Evolutionary conservation across 2,888 invertebrate species (phyloP).

Genomic region (Plebejus anna): DNA sequence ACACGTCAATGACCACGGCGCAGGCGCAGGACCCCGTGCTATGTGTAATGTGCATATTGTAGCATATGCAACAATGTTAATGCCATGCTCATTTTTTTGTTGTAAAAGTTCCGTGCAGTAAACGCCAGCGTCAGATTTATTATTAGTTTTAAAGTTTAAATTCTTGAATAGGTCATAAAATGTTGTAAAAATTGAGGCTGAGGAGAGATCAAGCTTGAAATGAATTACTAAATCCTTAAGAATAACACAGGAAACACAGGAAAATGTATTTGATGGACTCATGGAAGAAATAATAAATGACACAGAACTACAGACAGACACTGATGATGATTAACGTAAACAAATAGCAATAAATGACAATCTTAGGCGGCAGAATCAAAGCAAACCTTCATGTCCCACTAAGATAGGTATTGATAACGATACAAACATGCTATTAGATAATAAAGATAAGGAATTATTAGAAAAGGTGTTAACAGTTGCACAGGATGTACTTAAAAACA

Average conservation of each 20-base stretch:
- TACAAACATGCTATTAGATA: conserved; percentile 7
- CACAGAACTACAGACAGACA: not conserved
- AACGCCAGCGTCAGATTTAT: not conserved
- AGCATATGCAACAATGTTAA: conserved; percentile 2
- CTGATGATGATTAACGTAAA: conserved; percentile 8
- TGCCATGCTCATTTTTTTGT: not conserved
- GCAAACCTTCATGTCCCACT: conserved; percentile 13
- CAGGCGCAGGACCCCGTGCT: not conserved
- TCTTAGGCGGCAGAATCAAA: conserved; percentile 17
- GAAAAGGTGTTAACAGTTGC: conserved; percentile 10
- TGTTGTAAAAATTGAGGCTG: too few relatives aligned
- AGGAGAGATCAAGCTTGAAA: too few relatives aligned
- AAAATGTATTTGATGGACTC: not conserved
- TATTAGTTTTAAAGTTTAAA: not conserved
- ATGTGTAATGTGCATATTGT: not conserved
- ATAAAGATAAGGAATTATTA: conserved; percentile 21
- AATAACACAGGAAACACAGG: not conserved
- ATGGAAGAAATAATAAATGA: not conserved
- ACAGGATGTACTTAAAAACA: not conserved
- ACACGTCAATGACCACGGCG: not conserved
- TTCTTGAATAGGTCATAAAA: not conserved
- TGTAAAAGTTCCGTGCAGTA: not conserved
- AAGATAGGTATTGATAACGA: conserved; percentile 24
- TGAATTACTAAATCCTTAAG: not conserved
- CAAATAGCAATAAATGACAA: conserved; percentile 9